Base-by-base conservation (phyloP, 2,113 vertebrate species). In the Alectura lathami region DNA sequence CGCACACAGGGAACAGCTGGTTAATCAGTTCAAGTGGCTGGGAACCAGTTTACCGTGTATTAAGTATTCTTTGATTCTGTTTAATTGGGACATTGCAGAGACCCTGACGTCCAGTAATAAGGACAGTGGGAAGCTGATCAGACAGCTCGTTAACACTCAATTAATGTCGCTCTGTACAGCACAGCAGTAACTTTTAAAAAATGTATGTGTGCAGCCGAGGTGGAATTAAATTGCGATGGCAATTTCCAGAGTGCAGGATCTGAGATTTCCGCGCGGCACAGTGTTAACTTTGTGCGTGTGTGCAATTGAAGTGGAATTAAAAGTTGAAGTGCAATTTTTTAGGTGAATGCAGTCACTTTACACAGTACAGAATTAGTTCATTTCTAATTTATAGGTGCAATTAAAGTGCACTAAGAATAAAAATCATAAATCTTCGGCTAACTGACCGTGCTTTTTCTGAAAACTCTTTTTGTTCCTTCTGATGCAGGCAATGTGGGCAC, bases 71-170 rank as follows among this genome's bases (percentile, higher is more conserved):
- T 97, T 79, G 88, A 91, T 91, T 96, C 85, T 27, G 16, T 93
- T 89, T 97, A 95, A 89, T 57, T 70, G 96, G 95, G 95, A 94
- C 94, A 84, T 98, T 69, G 95, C 88, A 21, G 94, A 74, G 90
- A 91, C 94, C 96, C 96, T 72, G 92, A 95, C 48, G 95, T 75
- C 96, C 96, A 50, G 86, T 95, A 97, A 97, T 96, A 93, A 92
- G 94, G 93, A 96, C 95, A 89, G 93, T 96, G 96, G 93, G 96
- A 97, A 97, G 95, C 96, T 89, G 97, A 97, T 97, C 97, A 97
- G 97, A 96, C 96, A 97, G 96, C 97, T 98, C 83, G 42, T 98
- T 98, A 98, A 97, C 98, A 97, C 97, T 96, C 97, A 97, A 97
- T 98, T 98, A 98, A 97, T 97, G 97, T 78, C 54, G 60, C 94